Evolutionary conservation across 2,888 invertebrate genomes (phyloP).

Genomic region (Altica lythri): DNA sequence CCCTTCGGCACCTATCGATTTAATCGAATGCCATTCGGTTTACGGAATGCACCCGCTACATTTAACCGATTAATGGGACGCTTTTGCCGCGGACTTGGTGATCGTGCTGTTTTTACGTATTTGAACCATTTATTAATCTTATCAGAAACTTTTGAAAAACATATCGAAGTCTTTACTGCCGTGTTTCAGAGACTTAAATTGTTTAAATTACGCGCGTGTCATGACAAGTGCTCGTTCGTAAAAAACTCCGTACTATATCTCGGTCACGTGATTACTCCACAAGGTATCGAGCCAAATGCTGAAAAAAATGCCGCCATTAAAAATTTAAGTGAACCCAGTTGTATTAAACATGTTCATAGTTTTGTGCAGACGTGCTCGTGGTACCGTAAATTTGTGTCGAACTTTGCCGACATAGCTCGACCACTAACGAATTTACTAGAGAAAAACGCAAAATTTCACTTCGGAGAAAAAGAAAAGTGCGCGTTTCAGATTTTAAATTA

Average conservation of each 20-base stretch:
- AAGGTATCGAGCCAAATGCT: slow-evolving; percentile 33
- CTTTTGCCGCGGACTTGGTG: slow-evolving; percentile 28
- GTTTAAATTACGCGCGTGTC: too few species aligned
- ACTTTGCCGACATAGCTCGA: slow-evolving; percentile 18
- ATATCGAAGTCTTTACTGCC: slow-evolving; percentile 33
- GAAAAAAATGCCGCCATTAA: slow-evolving; percentile 35
- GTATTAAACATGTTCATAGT: slow-evolving; percentile 14
- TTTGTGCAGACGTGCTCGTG: slow-evolving; percentile 24
- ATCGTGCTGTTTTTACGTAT: slow-evolving; percentile 30
- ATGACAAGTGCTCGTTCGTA: slow-evolving; percentile 30
- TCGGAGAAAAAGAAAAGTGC: slow-evolving; percentile 13
- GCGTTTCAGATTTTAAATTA: slow-evolving; percentile 18
- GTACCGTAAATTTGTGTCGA: slow-evolving; percentile 21
- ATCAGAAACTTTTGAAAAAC: slow-evolving; percentile 34
- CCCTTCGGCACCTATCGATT: slow-evolving; percentile 28
- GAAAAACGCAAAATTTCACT: slow-evolving; percentile 15
- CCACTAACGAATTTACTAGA: slow-evolving; percentile 18
- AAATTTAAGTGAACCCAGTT: slow-evolving; percentile 11
- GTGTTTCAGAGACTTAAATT: slow-evolving; percentile 25
- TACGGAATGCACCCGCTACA: slow-evolving; percentile 32
- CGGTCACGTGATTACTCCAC: slow-evolving; percentile 26
- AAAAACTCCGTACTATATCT: slow-evolving; percentile 27
- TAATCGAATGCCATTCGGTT: slow-evolving; percentile 31
- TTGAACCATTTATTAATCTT: slow-evolving; percentile 28
- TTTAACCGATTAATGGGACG: slow-evolving; percentile 33